phyloP scores from a whole-genome alignment of 2,797 vertebrate genomes.

The Falco peregrinus region DNA sequence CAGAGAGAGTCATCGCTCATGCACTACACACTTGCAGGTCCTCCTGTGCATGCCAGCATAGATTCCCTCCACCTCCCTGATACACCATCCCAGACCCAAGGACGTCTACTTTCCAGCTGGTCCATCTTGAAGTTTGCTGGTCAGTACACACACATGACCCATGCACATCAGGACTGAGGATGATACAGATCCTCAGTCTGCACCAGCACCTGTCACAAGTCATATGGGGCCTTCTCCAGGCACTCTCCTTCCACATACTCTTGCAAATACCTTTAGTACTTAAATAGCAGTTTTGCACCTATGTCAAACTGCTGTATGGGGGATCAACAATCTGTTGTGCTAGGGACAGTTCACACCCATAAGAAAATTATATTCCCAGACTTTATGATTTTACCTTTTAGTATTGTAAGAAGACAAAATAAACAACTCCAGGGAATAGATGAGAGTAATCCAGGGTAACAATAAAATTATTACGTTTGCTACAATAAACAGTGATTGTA shows the following conservation, averaged over 20 bases:
- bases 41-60: neutral
- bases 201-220: neutral
- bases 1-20: neutral
- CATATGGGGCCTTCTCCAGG: neutral
- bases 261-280: neutral
- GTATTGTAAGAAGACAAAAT: neutral
- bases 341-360: neutral
- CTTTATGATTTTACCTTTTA: neutral
- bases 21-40: neutral
- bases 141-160: neutral
- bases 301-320: neutral
- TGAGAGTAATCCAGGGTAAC: neutral
- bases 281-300: neutral
- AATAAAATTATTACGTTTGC: neutral
- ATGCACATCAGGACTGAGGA: neutral
- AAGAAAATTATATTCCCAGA: neutral
- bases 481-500: neutral
- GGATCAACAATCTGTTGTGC: neutral
- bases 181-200: too few species aligned
- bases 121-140: neutral
- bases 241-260: neutral
- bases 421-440: neutral
- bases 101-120: neutral
- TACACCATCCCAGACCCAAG: neutral
- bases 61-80: neutral